Evolutionary conservation across 92 coral and sea anemone species (phyloP), one percentile per base, ranked within the genome.

Genomic region (Epizoanthus ramosus): DNA sequence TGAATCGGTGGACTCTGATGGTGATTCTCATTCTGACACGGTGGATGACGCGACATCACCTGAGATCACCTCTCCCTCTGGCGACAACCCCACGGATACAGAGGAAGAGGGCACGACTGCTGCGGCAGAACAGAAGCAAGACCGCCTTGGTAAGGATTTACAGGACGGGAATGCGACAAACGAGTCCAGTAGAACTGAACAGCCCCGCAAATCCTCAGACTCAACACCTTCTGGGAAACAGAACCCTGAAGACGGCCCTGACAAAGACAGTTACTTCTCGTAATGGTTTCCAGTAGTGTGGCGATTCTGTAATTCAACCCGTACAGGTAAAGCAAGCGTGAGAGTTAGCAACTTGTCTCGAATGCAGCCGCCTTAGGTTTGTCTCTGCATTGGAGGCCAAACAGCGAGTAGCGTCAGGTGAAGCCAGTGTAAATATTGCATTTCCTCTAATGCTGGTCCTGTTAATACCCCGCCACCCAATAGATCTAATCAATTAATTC

Each of bases 231-330:
- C 80, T 25, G 54, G 54, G 14, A 50, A 9, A 50, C 43, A 73
- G 23, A 54, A 17, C 16, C 31, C n/a, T 25, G 6, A 66, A 8
- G 47, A 43, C 17, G 72, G 31, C 12, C 17, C 64, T 23, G 65
- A 54, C n/a, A 74, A 28, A 53, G 24, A 74, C 6, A 74, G 79
- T 56, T 74, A 74, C 16, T 74, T 56, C 43, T 74, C 79, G 3
- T 74, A 74, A 74, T 67, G 14, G 9, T 67, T 37, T 45, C 0
- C 22, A 28, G 72, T 8, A 18, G 22, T 67, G 17, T 10, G 15
- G 6, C 28, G 5, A 6, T 33, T 33, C 16, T 67, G 39, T 67
- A 18, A 67, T 19, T 67, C 72, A 31, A 13, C 23, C 24, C 24
- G 5, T 16, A 6, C 33, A 6, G 25, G 69, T 25, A 25, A 64